These are phyloP conservation scores for Tachycineta bicolor DNA, from an alignment of 2,113 vertebrate genomes.

Conservation along the genomic window DNA sequence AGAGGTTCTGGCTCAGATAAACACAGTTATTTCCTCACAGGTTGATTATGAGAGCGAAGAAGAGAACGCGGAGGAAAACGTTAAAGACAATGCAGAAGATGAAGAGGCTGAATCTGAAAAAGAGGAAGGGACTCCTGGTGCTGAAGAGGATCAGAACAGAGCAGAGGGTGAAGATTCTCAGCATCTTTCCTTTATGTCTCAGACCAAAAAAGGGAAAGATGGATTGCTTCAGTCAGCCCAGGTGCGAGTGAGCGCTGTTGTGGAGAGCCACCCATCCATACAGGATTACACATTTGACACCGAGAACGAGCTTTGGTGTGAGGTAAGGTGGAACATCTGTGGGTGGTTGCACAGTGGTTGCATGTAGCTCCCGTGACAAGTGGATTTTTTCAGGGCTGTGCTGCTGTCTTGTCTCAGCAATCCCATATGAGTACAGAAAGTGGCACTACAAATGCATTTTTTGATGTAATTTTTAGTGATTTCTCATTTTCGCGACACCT, in stretches of 20 bases:
- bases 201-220: not conserved
- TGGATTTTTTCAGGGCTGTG: not conserved
- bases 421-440: not conserved
- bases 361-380: not conserved
- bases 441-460: not conserved
- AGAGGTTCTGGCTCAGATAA: not conserved
- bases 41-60: conserved; percentile 96
- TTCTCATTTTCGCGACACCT: not conserved
- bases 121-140: not conserved
- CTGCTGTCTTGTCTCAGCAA: not conserved
- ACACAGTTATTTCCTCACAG: conserved; percentile 53
- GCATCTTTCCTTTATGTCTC: not conserved
- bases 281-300: conserved; percentile 86
- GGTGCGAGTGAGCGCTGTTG: conserved; percentile 78
- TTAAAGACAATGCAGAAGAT: conserved; percentile 37
- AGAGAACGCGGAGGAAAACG: conserved; percentile 57
- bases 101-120: conserved; percentile 14
- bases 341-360: not conserved
- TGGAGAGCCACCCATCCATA: conserved; percentile 72
- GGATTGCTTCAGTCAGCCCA: not conserved
- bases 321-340: conserved; percentile 75
- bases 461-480: not conserved
- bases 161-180: not conserved
- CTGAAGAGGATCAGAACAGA: not conserved
- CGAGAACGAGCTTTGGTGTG: conserved; percentile 85